Conservation (phyloP, 2,113 vertebrate genomes). For the Phyllostomus hastatus region DNA sequence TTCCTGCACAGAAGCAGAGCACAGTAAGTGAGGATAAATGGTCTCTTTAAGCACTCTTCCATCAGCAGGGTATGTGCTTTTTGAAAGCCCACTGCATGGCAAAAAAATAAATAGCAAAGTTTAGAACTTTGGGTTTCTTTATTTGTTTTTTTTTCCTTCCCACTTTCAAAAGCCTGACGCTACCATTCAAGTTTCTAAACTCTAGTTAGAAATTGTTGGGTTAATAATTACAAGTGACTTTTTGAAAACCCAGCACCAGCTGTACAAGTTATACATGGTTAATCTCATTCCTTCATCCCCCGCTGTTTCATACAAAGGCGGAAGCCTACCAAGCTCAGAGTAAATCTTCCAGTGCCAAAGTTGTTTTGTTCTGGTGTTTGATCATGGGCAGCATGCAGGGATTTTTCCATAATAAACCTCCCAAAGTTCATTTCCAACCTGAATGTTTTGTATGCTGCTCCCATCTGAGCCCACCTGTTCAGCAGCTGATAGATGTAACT, state of each 20-base stretch:
- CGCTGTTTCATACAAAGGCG: slow-evolving; percentile 84
- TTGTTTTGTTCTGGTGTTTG: slow-evolving; percentile 87
- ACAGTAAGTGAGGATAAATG: slow-evolving; percentile 81
- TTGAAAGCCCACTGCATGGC: slow-evolving; percentile 80
- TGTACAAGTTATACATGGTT: slow-evolving; percentile 86
- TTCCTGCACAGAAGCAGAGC: slow-evolving; percentile 76
- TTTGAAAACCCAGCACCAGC: slow-evolving; percentile 84
- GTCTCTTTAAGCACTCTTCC: slow-evolving; percentile 81
- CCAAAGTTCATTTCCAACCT: slow-evolving; percentile 86
- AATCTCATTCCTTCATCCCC: slow-evolving; percentile 83
- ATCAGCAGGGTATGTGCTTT: slow-evolving; percentile 76
- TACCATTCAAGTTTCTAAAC: slow-evolving; percentile 66
- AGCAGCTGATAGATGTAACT: slow-evolving; percentile 90
- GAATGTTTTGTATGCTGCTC: slow-evolving; percentile 78
- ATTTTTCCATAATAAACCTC: slow-evolving; percentile 84
- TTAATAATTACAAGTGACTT: slow-evolving; percentile 83
- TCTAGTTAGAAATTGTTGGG: slow-evolving; percentile 76
- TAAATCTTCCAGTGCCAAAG: slow-evolving; percentile 84
- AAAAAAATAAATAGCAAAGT: slow-evolving; percentile 45
- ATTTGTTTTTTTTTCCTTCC: neutral
- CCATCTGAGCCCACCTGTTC: slow-evolving; percentile 88
- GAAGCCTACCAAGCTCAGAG: slow-evolving; percentile 77
- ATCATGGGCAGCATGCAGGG: slow-evolving; percentile 82
- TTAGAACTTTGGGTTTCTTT: slow-evolving; percentile 59
- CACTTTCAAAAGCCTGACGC: slow-evolving; percentile 59